phyloP scores from a whole-genome alignment of 1,140 invertebrate species.

The Limonius californicus region DNA sequence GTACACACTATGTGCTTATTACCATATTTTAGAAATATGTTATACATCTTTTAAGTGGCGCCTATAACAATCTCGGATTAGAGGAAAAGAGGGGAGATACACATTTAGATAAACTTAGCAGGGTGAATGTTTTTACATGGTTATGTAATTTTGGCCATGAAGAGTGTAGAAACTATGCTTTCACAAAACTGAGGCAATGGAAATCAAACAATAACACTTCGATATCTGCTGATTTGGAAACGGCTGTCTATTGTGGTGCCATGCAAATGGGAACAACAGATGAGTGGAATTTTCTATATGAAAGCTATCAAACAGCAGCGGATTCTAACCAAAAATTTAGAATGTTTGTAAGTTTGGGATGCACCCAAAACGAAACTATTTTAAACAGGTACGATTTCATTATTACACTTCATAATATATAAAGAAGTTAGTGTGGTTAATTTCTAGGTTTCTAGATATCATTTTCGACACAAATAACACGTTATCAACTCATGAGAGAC shows the following conservation, averaged over 20 bases:
- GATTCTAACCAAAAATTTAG: neutral
- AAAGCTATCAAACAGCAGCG: neutral
- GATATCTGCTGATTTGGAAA: neutral
- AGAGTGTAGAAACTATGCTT: constrained; percentile 47
- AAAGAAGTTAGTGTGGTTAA: too few relatives aligned
- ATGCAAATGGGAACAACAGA: neutral
- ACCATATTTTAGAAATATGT: too few relatives aligned
- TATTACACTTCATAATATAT: too few relatives aligned
- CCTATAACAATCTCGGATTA: constrained; percentile 20
- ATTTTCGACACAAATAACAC: too few relatives aligned
- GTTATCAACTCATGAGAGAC: too few relatives aligned
- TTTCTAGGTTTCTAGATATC: too few relatives aligned
- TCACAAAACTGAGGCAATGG: constrained; percentile 32
- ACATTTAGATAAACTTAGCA: constrained; percentile 41
- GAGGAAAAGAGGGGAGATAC: constrained; percentile 25
- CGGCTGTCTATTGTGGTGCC: neutral
- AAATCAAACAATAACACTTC: neutral
- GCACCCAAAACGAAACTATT: neutral
- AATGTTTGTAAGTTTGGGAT: neutral
- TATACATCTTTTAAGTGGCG: too few relatives aligned
- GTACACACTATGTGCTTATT: too few relatives aligned
- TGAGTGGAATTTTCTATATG: neutral
- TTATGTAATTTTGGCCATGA: constrained; percentile 50
- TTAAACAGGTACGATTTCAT: neutral
- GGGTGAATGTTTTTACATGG: constrained; percentile 48